Conservation (phyloP, 2,113 vertebrate genomes). For the Oreamnos americanus region DNA sequence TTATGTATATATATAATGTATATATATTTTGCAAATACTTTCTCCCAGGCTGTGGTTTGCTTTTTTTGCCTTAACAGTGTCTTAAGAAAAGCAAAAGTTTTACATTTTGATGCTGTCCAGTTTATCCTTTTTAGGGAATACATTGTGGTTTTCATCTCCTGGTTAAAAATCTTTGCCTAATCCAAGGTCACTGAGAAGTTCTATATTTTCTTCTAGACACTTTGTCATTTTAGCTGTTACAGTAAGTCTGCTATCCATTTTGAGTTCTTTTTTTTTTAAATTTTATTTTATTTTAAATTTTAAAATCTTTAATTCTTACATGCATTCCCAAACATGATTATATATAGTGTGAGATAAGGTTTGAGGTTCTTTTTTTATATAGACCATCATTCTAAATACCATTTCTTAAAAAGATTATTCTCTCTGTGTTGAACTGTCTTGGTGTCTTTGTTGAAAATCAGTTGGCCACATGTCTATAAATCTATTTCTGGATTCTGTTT, state of each 20-base stretch:
- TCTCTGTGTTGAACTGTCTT: neutral
- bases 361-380: neutral
- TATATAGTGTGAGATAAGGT: neutral
- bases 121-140: neutral
- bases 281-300: too few relatives aligned
- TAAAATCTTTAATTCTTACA: too few relatives aligned
- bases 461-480: neutral
- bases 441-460: neutral
- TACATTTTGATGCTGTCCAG: neutral
- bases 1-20: neutral
- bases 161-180: neutral
- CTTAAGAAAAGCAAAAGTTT: neutral
- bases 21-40: neutral
- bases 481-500: neutral
- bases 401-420: neutral
- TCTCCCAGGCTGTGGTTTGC: neutral
- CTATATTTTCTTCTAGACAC: neutral
- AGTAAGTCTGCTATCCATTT: neutral
- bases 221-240: neutral
- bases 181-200: neutral
- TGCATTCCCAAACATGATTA: too few relatives aligned
- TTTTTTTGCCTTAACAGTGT: neutral
- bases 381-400: neutral
- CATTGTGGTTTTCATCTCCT: neutral
- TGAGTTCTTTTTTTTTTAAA: conserved; percentile 7